Conservation (phyloP, 2,888 invertebrate genomes). For the Pandemis cinnamomeana region DNA sequence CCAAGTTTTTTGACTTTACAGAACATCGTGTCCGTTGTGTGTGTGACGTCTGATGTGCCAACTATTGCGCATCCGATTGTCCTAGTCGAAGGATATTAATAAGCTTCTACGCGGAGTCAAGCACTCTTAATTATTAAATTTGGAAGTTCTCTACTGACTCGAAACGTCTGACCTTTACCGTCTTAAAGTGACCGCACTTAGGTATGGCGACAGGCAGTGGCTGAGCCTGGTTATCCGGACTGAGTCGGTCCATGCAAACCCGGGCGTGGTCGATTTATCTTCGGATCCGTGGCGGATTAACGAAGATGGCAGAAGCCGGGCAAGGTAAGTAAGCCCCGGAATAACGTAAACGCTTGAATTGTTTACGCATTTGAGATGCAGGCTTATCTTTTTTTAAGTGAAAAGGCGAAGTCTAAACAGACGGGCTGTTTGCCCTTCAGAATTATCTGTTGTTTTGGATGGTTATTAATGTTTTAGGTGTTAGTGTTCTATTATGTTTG, state of each 20-base stretch:
- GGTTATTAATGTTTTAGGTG: slow-evolving; percentile 10
- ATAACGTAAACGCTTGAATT: slow-evolving; percentile 36
- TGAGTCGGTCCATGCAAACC: slow-evolving; percentile 23
- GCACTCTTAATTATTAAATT: too few species aligned
- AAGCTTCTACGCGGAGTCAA: too few species aligned
- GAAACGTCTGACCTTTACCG: neutral
- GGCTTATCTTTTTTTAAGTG: slow-evolving; percentile 33
- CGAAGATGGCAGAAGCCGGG: slow-evolving; percentile 23
- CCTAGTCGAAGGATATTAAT: too few species aligned
- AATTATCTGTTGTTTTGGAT: slow-evolving; percentile 14
- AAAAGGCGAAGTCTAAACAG: slow-evolving; percentile 17
- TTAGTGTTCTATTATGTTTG: neutral
- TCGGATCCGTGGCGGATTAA: slow-evolving; percentile 35
- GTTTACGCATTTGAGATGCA: slow-evolving; percentile 37
- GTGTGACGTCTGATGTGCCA: too few species aligned
- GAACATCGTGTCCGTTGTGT: too few species aligned
- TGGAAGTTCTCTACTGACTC: neutral
- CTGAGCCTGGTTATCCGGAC: slow-evolving; percentile 1
- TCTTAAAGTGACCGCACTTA: neutral
- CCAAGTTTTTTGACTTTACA: too few species aligned
- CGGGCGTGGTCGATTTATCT: slow-evolving; percentile 34
- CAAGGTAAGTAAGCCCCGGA: slow-evolving; percentile 23
- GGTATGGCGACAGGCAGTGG: neutral
- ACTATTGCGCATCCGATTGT: too few species aligned
- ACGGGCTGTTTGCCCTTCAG: slow-evolving; percentile 23